A percentile compares a stretch with the other conserved stretches of the same genome.
These are phyloP conservation scores for Heliconius eleuchia DNA, from an alignment of 1,140 invertebrate species.

Conservation along the genomic window DNA sequence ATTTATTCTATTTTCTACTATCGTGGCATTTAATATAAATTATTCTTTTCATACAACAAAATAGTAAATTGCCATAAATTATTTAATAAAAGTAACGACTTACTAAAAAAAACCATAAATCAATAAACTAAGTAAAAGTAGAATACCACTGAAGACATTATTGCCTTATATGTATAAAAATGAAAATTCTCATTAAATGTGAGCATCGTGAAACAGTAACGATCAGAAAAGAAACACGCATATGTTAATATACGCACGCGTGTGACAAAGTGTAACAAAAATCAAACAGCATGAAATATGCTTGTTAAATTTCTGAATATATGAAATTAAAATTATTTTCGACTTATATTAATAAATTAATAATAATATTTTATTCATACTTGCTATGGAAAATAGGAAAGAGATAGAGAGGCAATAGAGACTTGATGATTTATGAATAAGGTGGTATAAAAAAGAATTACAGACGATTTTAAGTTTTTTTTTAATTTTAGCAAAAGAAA, in stretches of 20 bases:
- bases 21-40: too few relatives aligned
- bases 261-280: background rate
- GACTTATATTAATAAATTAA: background rate
- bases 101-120: background rate
- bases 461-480: background rate
- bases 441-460: background rate
- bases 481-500: background rate
- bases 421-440: too few relatives aligned
- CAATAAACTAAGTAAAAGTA: background rate
- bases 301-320: background rate
- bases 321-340: background rate
- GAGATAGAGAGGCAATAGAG: too few relatives aligned
- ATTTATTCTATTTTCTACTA: too few relatives aligned
- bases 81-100: background rate
- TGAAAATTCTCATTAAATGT: conserved; percentile 13
- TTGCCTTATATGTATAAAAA: background rate
- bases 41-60: background rate
- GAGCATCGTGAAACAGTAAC: conserved; percentile 14
- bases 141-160: background rate
- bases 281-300: background rate
- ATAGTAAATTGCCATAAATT: background rate
- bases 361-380: background rate
- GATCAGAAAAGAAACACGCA: conserved; percentile 5
- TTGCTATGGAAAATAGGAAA: background rate
- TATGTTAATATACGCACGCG: background rate